Conservation (phyloP, 2,113 vertebrate species). For the Argyrosomus japonicus region DNA sequence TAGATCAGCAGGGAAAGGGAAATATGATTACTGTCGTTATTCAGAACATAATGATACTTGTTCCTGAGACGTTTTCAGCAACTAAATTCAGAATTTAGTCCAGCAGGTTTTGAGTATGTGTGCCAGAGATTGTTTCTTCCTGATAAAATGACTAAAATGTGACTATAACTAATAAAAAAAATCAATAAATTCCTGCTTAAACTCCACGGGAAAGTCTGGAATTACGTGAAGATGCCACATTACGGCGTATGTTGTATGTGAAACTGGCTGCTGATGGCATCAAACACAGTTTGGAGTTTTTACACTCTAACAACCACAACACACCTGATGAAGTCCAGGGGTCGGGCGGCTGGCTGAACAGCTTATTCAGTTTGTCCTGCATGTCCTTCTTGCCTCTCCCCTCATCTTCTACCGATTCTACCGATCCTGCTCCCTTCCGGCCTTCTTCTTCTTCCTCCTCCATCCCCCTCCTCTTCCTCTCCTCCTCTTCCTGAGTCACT, state of each 20-base stretch:
- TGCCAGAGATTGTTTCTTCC: not conserved
- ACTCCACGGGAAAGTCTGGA: not conserved
- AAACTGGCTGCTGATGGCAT: not conserved
- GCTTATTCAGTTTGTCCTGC: constrained; percentile 90
- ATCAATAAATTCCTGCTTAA: too few relatives aligned
- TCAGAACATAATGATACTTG: not conserved
- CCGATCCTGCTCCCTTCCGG: constrained; percentile 66
- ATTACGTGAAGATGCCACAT: not conserved
- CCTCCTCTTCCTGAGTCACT: constrained; percentile 88
- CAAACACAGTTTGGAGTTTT: not conserved
- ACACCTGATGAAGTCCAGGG: constrained; percentile 89
- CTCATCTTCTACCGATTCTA: constrained; percentile 67
- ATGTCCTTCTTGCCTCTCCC: constrained; percentile 83
- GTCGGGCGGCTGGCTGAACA: constrained; percentile 90
- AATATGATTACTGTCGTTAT: too few relatives aligned
- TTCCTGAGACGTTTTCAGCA: not conserved
- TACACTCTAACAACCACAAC: not conserved
- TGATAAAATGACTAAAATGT: too few relatives aligned
- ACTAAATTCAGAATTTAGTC: not conserved
- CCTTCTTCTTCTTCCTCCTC: constrained; percentile 86
- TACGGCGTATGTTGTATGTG: too few relatives aligned
- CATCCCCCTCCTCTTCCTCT: constrained; percentile 81
- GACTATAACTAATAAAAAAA: too few relatives aligned
- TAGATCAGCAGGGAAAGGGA: not conserved
- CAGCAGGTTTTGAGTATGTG: not conserved